Conservation (phyloP, 2,888 invertebrate genomes). For the Lasioglossum villosulum region DNA sequence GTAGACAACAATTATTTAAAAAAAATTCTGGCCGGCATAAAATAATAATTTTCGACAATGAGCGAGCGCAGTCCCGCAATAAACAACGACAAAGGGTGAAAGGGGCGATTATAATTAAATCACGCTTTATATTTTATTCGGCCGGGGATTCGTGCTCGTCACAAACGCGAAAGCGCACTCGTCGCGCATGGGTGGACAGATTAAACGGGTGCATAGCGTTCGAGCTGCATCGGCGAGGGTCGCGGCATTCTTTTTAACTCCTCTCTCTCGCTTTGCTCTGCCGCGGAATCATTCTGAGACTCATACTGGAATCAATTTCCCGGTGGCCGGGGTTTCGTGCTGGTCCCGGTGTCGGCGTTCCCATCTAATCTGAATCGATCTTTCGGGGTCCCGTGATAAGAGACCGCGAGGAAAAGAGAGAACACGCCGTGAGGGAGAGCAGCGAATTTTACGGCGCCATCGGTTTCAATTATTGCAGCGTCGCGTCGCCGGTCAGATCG, state of each 20-base stretch:
- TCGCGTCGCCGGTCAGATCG: conserved; percentile 28
- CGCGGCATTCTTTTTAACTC: conserved; percentile 36
- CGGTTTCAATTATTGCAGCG: conserved; percentile 68
- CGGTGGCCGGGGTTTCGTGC: conserved; percentile 11
- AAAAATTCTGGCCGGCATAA: neutral
- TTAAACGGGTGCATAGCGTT: conserved; percentile 30
- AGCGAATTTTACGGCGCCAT: conserved; percentile 56
- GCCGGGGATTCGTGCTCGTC: neutral
- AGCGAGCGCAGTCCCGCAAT: neutral
- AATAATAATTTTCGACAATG: neutral
- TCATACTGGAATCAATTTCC: conserved; percentile 48
- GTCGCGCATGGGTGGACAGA: conserved; percentile 13
- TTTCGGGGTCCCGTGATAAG: conserved; percentile 14
- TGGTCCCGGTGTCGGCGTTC: neutral
- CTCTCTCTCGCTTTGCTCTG: neutral
- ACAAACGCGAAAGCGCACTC: neutral
- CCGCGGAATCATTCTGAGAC: conserved; percentile 18
- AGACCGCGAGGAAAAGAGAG: neutral
- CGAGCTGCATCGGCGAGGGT: neutral
- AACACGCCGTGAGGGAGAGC: conserved; percentile 6
- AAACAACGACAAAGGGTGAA: neutral
- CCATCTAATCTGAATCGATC: conserved; percentile 51
- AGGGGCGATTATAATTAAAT: conserved; percentile 1
- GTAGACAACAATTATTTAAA: neutral
- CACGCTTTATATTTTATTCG: neutral